Evolutionary conservation across 2,113 vertebrate species (phyloP).

Genomic region (Mobula birostris): DNA sequence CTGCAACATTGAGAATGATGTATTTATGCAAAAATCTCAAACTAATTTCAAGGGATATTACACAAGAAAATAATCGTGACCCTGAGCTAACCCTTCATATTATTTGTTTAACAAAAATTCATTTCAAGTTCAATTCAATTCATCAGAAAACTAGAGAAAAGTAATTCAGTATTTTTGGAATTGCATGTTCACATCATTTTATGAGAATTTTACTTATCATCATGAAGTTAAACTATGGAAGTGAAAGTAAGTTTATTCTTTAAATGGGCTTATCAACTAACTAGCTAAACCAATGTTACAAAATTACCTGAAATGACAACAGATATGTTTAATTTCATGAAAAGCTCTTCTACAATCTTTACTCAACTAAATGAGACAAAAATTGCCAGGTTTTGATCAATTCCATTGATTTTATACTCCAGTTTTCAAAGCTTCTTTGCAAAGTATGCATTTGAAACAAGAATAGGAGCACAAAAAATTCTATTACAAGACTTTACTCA

Average conservation of each 20-base stretch:
- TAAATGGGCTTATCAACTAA: neutral
- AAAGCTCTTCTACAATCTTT: neutral
- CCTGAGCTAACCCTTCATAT: neutral
- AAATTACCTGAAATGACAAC: neutral
- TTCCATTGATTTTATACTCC: neutral
- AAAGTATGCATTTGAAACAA: neutral
- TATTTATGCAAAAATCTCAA: too few species aligned
- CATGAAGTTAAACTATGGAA: neutral
- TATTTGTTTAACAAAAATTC: neutral
- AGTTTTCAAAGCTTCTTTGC: neutral
- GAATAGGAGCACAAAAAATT: neutral
- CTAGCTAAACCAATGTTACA: neutral
- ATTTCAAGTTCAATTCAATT: neutral
- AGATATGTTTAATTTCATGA: neutral
- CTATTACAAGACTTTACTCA: conserved; percentile 46
- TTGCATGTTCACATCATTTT: neutral
- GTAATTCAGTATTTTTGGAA: neutral
- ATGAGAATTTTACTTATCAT: neutral
- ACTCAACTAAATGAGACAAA: conserved; percentile 38
- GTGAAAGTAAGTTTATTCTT: neutral
- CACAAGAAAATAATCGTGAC: neutral
- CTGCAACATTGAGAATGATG: too few species aligned
- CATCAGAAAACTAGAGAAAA: neutral
- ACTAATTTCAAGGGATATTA: too few species aligned
- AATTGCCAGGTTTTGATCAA: neutral